Base-by-base conservation (phyloP, 53 echinoderm and acorn worm genomes). In the Apostichopus leukothele region DNA sequence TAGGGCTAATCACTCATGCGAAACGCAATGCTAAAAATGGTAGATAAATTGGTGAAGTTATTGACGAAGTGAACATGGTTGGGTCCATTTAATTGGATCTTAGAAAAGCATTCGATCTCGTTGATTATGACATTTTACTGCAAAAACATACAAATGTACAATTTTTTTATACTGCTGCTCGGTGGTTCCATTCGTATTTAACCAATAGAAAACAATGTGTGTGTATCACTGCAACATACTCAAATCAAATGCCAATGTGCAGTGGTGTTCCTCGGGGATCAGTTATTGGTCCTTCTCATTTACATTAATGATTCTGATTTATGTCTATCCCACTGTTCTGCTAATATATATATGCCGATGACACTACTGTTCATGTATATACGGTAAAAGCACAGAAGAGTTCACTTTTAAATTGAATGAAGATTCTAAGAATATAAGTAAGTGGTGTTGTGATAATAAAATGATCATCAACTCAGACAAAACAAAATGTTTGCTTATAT, bases 241-340 rank as follows among this genome's bases (percentile, higher is more conserved):
- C 63, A 61, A 12, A 12, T 77, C 77, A 7, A 1, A 21, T 7
- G 51, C 73, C 74, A 11, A 5, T 71, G 71, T 8, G 16, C 39
- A 73, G 73, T 73, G 86, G 87, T 71, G 23, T 87, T 12, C 88
- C 88, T 23, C 88, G 76, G 60, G 88, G 78, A 50, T 88, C 76
- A 16, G 60, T 76, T 53, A 1, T 88, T 76, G 50, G 20, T 21
- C 76, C 77, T 4, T 60, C 73, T 87, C 23, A 67, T 87, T 12
- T 86, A 86, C 22, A 25, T 25, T 25, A 25, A 25, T 25, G 25
- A 25, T 25, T 25, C 1, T 25, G 25, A 25, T 1, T 25, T 25
- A 25, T 25, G 25, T 25, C 1, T 25, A 25, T 25, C 25, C 25
- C 25, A 25, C 25, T 25, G 25, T 23, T 19, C 63, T 39, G 86